Percentiles rank a stretch among this genome's conserved stretches.
phyloP scores from a whole-genome alignment of 2,113 vertebrate species.

The Mobula hypostoma region DNA sequence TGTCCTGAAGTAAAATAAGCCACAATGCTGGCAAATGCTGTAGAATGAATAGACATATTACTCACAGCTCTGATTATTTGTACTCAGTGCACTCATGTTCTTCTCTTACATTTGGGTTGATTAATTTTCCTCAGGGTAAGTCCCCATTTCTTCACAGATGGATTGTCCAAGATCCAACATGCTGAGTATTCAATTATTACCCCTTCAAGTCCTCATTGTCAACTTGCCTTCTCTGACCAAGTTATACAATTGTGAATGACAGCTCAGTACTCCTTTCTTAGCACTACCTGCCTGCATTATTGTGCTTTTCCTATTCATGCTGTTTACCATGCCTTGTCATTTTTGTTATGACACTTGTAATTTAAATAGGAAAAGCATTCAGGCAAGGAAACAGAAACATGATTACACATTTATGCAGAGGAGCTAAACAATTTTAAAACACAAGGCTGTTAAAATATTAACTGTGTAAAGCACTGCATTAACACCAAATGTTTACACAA shows the following conservation, averaged over 20 bases:
- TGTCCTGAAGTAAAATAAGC: background rate
- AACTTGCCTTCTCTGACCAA: background rate
- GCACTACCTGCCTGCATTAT: background rate
- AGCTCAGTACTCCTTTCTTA: background rate
- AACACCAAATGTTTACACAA: background rate
- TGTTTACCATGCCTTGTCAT: constrained; percentile 30
- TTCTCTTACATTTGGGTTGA: background rate
- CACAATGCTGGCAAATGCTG: background rate
- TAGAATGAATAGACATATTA: background rate
- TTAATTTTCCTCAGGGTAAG: background rate
- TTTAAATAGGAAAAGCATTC: constrained; percentile 10
- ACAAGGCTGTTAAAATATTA: constrained; percentile 29
- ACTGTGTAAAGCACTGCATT: background rate
- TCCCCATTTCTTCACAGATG: background rate
- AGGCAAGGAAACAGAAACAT: constrained; percentile 27
- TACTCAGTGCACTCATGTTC: background rate
- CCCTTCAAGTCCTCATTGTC: background rate
- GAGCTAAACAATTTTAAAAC: constrained; percentile 22
- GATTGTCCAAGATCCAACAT: background rate
- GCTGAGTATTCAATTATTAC: background rate
- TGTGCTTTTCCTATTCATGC: background rate
- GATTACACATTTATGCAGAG: constrained; percentile 35
- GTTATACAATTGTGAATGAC: background rate
- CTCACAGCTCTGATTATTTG: background rate
- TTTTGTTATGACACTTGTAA: constrained; percentile 30